Percentiles rank a stretch among this genome's conserved stretches.
Conservation (phyloP, 2,888 invertebrate genomes). For the Ceraclea dissimilis region DNA sequence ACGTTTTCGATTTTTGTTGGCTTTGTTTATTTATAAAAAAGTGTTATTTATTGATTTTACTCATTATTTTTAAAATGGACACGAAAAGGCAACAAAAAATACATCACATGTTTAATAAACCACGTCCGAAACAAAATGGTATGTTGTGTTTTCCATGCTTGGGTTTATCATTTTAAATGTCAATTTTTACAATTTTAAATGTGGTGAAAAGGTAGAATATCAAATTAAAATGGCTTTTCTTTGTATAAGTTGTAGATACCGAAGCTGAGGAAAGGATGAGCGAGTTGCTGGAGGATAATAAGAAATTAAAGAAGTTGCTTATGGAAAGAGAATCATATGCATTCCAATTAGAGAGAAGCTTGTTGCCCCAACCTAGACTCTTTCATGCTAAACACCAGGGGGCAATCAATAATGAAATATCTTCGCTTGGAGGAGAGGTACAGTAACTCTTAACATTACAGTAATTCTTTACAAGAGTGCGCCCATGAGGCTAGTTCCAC, state of each 20-base stretch:
- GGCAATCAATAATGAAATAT: slow-evolving; percentile 12
- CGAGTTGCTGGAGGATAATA: slow-evolving; percentile 14
- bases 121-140: not conserved
- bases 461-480: too few relatives aligned
- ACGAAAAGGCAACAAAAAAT: not conserved
- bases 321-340: slow-evolving; percentile 6
- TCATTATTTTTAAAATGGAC: not conserved
- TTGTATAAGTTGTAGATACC: not conserved
- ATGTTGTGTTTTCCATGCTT: not conserved
- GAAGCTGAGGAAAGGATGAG: slow-evolving; percentile 7
- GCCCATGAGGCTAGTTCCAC: too few relatives aligned
- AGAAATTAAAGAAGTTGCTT: slow-evolving; percentile 7
- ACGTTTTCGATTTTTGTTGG: too few relatives aligned
- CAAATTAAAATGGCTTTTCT: too few relatives aligned
- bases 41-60: not conserved
- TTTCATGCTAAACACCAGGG: slow-evolving; percentile 7
- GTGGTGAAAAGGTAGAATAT: too few relatives aligned
- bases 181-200: not conserved
- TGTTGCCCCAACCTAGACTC: slow-evolving; percentile 13
- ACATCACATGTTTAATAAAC: not conserved
- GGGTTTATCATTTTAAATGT: not conserved
- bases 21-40: too few relatives aligned
- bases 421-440: slow-evolving; percentile 10
- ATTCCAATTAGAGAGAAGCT: slow-evolving; percentile 13
- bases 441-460: too few relatives aligned